Evolutionary conservation across 2,113 vertebrate species (phyloP).

Genomic region (Vulpes vulpes): DNA sequence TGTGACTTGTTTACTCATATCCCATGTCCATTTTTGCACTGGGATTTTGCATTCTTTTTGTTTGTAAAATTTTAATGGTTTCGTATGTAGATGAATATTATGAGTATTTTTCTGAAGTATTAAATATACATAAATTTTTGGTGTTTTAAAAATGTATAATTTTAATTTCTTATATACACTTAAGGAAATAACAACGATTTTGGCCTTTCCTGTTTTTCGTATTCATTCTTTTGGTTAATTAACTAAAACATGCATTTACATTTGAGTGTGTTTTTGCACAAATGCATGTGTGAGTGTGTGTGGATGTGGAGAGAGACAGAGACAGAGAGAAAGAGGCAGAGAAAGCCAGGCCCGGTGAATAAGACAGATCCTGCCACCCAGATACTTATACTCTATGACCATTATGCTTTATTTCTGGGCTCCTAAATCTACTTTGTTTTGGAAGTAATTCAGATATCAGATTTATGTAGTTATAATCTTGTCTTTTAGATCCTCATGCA

Average conservation of each 20-base stretch:
- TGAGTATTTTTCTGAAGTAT: not conserved
- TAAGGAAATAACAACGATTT: not conserved
- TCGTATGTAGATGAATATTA: not conserved
- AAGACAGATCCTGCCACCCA: no score
- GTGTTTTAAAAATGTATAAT: not conserved
- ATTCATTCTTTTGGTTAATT: not conserved
- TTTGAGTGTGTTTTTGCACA: not conserved
- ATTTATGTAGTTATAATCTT: not conserved
- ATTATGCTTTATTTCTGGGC: not conserved
- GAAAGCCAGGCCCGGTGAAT: no score
- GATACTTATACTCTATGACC: not conserved
- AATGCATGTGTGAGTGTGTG: no score
- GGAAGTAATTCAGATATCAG: not conserved
- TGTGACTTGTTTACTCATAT: not conserved
- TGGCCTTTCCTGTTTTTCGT: not conserved
- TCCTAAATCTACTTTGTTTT: not conserved
- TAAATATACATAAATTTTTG: not conserved
- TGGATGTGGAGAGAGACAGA: not conserved
- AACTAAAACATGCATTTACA: not conserved
- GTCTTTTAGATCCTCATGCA: not conserved
- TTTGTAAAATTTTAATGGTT: not conserved
- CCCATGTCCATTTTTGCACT: not conserved
- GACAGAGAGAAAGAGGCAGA: rapidly evolving
- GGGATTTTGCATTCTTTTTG: not conserved
- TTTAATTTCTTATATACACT: not conserved